Conservation (phyloP, 23 tunicate genomes). For the Trididemnum clinides region DNA sequence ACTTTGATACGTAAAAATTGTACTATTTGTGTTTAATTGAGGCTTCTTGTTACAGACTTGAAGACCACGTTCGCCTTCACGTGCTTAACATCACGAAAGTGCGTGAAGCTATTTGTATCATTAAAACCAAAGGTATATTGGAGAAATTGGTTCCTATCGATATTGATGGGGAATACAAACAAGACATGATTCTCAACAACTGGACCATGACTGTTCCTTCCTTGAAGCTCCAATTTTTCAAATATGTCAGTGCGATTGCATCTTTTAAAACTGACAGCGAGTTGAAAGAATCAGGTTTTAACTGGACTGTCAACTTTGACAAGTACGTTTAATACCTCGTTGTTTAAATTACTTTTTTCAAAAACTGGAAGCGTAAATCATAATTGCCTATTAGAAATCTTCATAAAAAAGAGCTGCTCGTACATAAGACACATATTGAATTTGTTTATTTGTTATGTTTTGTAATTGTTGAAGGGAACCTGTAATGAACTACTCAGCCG, state of each 20-base stretch:
- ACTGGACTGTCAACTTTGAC: background rate
- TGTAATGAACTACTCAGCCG: background rate
- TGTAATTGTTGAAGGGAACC: background rate
- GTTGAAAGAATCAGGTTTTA: background rate
- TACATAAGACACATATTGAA: background rate
- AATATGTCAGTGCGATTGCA: background rate
- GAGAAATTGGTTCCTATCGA: background rate
- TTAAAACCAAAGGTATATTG: conserved; percentile 1
- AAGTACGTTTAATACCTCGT: conserved; percentile 1
- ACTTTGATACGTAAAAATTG: too few species aligned
- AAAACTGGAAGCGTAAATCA: background rate
- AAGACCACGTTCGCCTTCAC: background rate
- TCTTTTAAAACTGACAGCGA: background rate
- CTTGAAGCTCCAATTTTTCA: background rate
- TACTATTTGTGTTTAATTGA: too few species aligned
- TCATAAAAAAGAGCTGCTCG: background rate
- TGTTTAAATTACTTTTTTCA: background rate
- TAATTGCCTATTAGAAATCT: too few species aligned
- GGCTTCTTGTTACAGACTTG: background rate
- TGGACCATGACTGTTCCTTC: conserved; percentile 11
- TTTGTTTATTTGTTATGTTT: background rate
- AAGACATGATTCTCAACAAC: background rate
- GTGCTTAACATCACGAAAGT: background rate
- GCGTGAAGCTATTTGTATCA: background rate
- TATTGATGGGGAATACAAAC: conserved; percentile 15